Base-by-base conservation (phyloP, 2,113 vertebrate genomes). In the Chaetura pelagica region DNA sequence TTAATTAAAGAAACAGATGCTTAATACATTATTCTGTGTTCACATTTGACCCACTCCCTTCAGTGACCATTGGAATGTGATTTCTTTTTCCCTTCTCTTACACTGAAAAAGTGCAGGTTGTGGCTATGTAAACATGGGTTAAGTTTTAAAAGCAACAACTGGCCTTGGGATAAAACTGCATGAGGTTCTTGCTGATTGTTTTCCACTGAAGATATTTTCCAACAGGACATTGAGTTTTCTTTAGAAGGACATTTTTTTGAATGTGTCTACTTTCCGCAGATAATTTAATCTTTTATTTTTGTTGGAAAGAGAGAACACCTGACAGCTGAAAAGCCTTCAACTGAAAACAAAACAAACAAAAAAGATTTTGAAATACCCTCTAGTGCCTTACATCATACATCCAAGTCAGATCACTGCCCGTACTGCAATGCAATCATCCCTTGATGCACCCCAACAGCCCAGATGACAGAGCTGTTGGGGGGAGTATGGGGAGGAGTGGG, bases 251-350 rank as follows among this genome's bases (percentile, higher is more conserved):
- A 42, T 16, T 73, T 51, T 93, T 95, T 77, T 89, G 63, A 91
- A 86, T 55, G 42, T 57, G 75, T 69, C 42, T 94, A 75, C 10
- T 78, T 96, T 96, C 85, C 90, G 79, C 30, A 74, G 55, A 80
- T 42, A 86, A 93, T 93, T 91, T 93, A 77, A 93, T 95, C 82
- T 90, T 83, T 67, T 97, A 64, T 96, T 97, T 96, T 94, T 91
- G 55, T 96, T 94, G 90, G 84, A 96, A 75, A 42, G 54, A 67
- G 14, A 54, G 61, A 91, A 86, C 84, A 95, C 93, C 94, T 95
- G 92, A 94, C 93, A 97, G 93, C 90, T 93, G 95, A 95, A 91
- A 94, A 42, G 21, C 54, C 62, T 95, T 84, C 75, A n/a, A 38
- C 57, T 89, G 26, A 75, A 95, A 94, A n/a, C 17, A 89, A 71